Evolutionary conservation across 2,797 vertebrate species (phyloP), one percentile per base, ranked within the genome.

Genomic region (Myiotriccus ornatus): DNA sequence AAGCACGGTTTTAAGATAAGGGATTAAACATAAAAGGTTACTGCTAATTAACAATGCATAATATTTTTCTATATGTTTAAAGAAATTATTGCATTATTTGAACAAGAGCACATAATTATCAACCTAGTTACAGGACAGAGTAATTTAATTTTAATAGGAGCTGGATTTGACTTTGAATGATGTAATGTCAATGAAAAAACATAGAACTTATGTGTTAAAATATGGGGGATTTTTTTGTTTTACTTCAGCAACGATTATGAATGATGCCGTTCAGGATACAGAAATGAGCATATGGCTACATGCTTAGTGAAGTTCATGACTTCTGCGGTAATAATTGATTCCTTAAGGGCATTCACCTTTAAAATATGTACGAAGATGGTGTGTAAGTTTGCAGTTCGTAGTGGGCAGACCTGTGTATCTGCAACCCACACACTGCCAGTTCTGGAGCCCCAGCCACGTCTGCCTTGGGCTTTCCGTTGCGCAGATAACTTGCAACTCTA

Each of bases 401-500:
- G 49, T 1, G 3, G 78, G 50, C 82, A 90, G 87, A 78, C 24
- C 37, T 0, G 0, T 11, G 16, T 68, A 84, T 70, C 82, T 89
- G 60, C 0, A 0, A 79, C 56, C 56, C 16, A n/a, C 3, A 35
- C 2, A 3, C 12, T 83, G 63, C 71, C 79, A 78, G 44, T 39
- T 68, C 64, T 68, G 55, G 24, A 89, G 69, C 83, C 70, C 32
- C 73, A 65, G 79, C 32, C 62, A 47, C 35, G 23, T 79, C 68
- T 84, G 92, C 89, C 55, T 84, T 95, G 69, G 64, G 69, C 91
- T 92, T 92, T 89, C 78, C 43, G 78, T 75, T 78, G 78, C 81
- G 57, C 79, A 87, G 71, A 91, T 78, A 89, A 94, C 92, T 92
- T 95, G 93, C 89, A 93, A 24, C 87, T 75, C 91, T 91, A 94